Evolutionary conservation across 2,888 invertebrate species (phyloP).

Genomic region (Ferdinandea cuprea): DNA sequence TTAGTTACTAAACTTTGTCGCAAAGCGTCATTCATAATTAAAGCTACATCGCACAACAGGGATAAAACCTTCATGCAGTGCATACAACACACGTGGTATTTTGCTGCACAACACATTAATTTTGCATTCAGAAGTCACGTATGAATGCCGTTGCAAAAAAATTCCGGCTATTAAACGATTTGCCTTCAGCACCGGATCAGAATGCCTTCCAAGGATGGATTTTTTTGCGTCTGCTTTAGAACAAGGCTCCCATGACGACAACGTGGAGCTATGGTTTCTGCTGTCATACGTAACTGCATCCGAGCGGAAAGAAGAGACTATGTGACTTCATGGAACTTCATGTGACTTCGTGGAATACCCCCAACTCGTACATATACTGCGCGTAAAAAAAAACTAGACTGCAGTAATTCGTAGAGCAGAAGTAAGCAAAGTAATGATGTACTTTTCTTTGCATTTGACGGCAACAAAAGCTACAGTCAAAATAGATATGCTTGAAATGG

Average conservation of each 20-base stretch:
- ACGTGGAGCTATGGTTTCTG: slow-evolving; percentile 13
- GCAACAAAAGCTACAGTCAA: slow-evolving; percentile 48
- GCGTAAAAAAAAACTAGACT: background rate
- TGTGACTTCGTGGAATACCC: background rate
- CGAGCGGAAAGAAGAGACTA: slow-evolving; percentile 45
- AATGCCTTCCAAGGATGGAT: slow-evolving; percentile 35
- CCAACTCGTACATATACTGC: too few relatives aligned
- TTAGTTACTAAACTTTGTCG: slow-evolving; percentile 43
- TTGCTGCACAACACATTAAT: slow-evolving; percentile 37
- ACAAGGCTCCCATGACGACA: background rate
- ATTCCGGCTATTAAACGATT: slow-evolving; percentile 61
- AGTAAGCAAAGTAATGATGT: slow-evolving; percentile 66
- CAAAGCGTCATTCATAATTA: slow-evolving; percentile 58
- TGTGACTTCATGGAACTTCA: slow-evolving; percentile 34
- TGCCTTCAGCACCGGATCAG: slow-evolving; percentile 43
- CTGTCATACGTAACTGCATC: slow-evolving; percentile 19
- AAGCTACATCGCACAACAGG: slow-evolving; percentile 21
- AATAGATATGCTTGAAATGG: slow-evolving; percentile 13
- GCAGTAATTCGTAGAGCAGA: background rate
- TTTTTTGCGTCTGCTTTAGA: slow-evolving; percentile 33
- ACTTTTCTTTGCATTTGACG: slow-evolving; percentile 37
- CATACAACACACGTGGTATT: slow-evolving; percentile 10
- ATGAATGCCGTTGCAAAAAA: slow-evolving; percentile 61
- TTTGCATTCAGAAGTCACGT: slow-evolving; percentile 67
- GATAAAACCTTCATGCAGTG: background rate